These are phyloP conservation scores for Drepanosiphum platanoidis DNA, from an alignment of 2,888 invertebrate genomes.

Conservation along the genomic window DNA sequence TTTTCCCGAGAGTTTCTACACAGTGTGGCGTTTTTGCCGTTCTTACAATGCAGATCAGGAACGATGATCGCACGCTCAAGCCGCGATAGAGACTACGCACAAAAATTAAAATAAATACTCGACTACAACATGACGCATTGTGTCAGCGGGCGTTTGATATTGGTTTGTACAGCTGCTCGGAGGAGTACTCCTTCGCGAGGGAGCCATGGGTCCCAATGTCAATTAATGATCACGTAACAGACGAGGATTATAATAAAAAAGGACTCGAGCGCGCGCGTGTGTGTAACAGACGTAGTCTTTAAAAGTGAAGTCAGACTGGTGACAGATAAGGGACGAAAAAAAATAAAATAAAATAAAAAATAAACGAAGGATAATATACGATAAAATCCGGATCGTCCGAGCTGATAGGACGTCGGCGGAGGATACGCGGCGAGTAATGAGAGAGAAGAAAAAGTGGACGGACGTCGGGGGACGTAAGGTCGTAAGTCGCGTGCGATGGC, in stretches of 20 bases:
- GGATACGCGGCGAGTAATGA: not conserved
- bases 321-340: not conserved
- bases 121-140: not conserved
- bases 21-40: not conserved
- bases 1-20: not conserved
- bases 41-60: not conserved
- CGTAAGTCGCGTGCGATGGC: not conserved
- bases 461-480: not conserved
- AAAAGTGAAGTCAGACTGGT: not conserved
- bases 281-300: too few species aligned
- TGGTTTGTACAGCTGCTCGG: not conserved
- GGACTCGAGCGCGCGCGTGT: too few species aligned
- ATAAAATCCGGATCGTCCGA: not conserved
- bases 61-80: not conserved
- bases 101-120: slow-evolving; percentile 6
- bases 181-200: not conserved
- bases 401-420: not conserved
- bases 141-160: not conserved
- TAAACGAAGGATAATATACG: not conserved
- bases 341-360: too few species aligned
- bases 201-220: not conserved
- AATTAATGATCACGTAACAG: not conserved
- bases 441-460: not conserved
- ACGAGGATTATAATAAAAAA: not conserved
- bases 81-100: not conserved